These are phyloP conservation scores for Halichondria panicea DNA, from an alignment of 37 sponge, comb jelly and placozoan species.

Conservation along the genomic window DNA sequence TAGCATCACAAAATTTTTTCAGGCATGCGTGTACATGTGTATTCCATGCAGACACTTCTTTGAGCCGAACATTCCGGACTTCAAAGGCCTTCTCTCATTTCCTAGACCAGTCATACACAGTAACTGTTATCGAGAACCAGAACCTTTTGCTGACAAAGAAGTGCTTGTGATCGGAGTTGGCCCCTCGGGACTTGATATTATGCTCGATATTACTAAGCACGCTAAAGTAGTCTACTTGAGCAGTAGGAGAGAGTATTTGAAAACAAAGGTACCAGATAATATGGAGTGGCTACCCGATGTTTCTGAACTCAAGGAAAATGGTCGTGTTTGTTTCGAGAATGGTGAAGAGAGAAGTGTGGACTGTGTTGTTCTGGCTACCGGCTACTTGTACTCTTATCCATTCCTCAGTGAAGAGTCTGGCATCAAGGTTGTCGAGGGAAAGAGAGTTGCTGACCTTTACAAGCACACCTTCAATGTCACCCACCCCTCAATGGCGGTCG, in stretches of 20 bases:
- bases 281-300: constrained; percentile 34
- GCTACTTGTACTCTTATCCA: constrained; percentile 71
- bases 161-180: constrained; percentile 76
- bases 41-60: constrained; percentile 81
- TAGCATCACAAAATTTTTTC: too few relatives aligned
- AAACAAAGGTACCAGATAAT: constrained; percentile 46
- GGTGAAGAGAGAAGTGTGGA: constrained; percentile 29
- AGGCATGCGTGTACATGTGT: too few relatives aligned
- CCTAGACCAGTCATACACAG: constrained; percentile 69
- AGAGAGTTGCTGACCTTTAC: constrained; percentile 57
- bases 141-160: constrained; percentile 15
- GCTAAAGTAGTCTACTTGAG: constrained; percentile 42
- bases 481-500: constrained; percentile 69
- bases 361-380: constrained; percentile 68
- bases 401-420: constrained; percentile 61
- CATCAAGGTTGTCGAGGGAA: constrained; percentile 20
- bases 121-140: constrained; percentile 66
- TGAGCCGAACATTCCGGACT: constrained; percentile 22
- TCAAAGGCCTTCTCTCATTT: constrained; percentile 55
- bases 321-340: constrained; percentile 27
- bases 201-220: constrained; percentile 32
- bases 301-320: constrained; percentile 8
- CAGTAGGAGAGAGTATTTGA: constrained; percentile 8
- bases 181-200: constrained; percentile 69
- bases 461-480: constrained; percentile 70